Evolutionary conservation across 1,140 invertebrate genomes (phyloP).

Genomic region (Solenopsis fugax): DNA sequence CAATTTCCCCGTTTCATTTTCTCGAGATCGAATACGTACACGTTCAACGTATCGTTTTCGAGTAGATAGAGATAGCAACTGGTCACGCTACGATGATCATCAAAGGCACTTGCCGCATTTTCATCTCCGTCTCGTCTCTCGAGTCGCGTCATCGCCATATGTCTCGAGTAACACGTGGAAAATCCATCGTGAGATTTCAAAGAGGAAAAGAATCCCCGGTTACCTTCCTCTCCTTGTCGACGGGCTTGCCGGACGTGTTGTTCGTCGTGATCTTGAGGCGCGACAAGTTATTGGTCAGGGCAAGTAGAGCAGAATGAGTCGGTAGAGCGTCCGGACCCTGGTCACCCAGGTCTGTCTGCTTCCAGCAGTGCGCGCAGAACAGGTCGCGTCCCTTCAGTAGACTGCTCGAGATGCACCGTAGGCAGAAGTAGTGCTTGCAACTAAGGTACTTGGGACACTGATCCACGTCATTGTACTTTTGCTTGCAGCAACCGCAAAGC

Average conservation of each 20-base stretch:
- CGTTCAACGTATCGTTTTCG: background rate
- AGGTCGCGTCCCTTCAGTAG: conserved; percentile 89
- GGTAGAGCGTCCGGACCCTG: conserved; percentile 89
- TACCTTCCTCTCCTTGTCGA: conserved; percentile 87
- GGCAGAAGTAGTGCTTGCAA: conserved; percentile 92
- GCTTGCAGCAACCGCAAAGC: conserved; percentile 90
- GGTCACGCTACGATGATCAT: background rate
- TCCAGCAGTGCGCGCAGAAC: conserved; percentile 91
- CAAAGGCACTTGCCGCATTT: background rate
- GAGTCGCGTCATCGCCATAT: background rate
- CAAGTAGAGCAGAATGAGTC: conserved; percentile 89
- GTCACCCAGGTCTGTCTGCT: conserved; percentile 88
- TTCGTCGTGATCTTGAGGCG: conserved; percentile 87
- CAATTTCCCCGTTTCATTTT: background rate
- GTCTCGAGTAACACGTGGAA: background rate
- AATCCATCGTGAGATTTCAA: background rate
- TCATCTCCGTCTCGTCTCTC: background rate
- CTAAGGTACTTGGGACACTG: conserved; percentile 91
- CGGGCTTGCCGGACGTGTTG: conserved; percentile 81
- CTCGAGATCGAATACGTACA: background rate
- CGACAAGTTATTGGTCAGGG: conserved; percentile 88
- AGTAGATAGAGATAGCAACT: background rate
- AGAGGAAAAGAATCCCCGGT: background rate
- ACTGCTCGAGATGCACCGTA: conserved; percentile 90
- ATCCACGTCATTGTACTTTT: conserved; percentile 90